phyloP scores from a whole-genome alignment of 2,797 vertebrate species.

The Alfaro cultratus region DNA sequence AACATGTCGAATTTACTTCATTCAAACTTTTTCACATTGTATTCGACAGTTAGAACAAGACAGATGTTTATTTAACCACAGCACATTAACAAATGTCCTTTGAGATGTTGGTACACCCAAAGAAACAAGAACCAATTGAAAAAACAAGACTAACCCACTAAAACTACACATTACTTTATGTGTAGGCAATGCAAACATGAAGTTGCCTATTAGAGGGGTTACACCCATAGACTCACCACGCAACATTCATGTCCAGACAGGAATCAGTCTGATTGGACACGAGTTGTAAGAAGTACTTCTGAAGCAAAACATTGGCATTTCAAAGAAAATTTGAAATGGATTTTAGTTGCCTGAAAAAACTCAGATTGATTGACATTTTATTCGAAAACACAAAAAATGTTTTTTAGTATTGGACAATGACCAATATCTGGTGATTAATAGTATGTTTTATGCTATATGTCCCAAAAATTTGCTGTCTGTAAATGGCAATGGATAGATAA shows the following conservation, averaged over 20 bases:
- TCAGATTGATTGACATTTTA: background rate
- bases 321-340: background rate
- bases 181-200: constrained; percentile 20
- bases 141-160: constrained; percentile 5
- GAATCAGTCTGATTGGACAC: constrained; percentile 36
- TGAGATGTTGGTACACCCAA: background rate
- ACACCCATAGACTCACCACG: constrained; percentile 53
- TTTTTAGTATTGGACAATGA: background rate
- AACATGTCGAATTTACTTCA: background rate
- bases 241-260: constrained; percentile 42
- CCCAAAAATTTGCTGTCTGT: background rate
- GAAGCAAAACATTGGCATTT: constrained; percentile 28
- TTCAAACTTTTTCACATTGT: background rate
- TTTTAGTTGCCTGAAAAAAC: background rate
- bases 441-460: background rate
- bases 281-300: constrained; percentile 23
- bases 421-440: background rate
- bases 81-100: background rate
- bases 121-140: background rate
- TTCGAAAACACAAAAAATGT: background rate
- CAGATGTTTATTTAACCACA: background rate
- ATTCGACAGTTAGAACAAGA: background rate
- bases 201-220: constrained; percentile 58
- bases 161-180: constrained; percentile 22
- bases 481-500: background rate